Base-by-base conservation (phyloP, 2,113 vertebrate species). In the Pyxicephalus adspersus region DNA sequence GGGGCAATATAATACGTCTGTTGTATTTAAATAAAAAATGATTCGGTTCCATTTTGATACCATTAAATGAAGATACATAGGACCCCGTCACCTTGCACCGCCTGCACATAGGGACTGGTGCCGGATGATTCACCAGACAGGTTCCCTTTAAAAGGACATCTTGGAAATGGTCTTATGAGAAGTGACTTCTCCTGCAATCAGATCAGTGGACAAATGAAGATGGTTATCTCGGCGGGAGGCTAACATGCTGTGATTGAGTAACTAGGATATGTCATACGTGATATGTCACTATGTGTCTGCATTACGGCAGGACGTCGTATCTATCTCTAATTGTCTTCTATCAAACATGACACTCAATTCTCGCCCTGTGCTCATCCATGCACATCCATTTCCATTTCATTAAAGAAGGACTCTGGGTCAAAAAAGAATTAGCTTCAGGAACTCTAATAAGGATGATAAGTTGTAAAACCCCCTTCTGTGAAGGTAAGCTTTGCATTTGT, bases 171-270 rank as follows among this genome's bases (percentile, higher is more conserved):
- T 23, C n/a, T 60, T 11, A 9, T 5, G 2, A 60, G 57, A 60
- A 60, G 55, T 60, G 20, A 23, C 22, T 23, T 6, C 57, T 60
- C 57, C 23, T 25, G 57, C 57, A 60, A 60, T 11, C n/a, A 11
- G 23, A 60, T 60, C 57, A 60, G n/a, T 60, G 57, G 23, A 60
- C 57, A 60, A 60, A 60, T n/a, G n/a, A 60, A 60, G 57, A 23
- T n/a, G n/a, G 23, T 11, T 60, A 23, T 23, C 57, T 23, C 23
- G 5, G 34, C 34, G 34, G 34, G 34, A 38, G 34, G 34, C 34
- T 3, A 38, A 38, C 34, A 38, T 60, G 23, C 57, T 60, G 20
- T 22, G 57, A 60, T 60, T 60, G 57, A 60, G 57, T 23, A 60
- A 60, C 23, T n/a, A 60, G 23, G 23, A 25, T n/a, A 9, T 60